phyloP scores from a whole-genome alignment of 1,140 invertebrate species.

The Drosophila mayri region DNA sequence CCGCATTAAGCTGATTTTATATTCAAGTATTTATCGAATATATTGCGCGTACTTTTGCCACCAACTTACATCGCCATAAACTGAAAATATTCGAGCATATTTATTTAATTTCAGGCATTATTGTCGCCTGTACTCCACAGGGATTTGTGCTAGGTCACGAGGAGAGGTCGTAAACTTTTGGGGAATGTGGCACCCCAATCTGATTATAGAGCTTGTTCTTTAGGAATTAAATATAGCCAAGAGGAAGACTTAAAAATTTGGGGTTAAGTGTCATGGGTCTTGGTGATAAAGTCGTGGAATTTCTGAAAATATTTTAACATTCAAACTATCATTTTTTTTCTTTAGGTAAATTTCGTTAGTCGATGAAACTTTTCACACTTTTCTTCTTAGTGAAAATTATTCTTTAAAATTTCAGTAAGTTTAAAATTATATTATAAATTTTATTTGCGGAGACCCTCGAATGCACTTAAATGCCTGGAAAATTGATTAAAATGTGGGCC shows the following conservation, averaged over 20 bases:
- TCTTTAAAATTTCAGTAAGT: neutral
- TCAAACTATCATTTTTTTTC: neutral
- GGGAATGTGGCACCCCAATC: neutral
- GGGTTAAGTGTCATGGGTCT: neutral
- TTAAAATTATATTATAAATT: no score
- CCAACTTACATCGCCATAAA: conserved; percentile 39
- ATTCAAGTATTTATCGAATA: conserved; percentile 56
- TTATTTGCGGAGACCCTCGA: conserved; percentile 10
- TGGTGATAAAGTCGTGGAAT: neutral
- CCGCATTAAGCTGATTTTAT: conserved; percentile 54
- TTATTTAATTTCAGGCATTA: conserved; percentile 51
- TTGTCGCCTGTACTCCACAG: conserved; percentile 9
- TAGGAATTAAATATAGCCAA: neutral
- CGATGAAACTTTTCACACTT: neutral
- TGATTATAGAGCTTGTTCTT: neutral
- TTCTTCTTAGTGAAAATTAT: neutral
- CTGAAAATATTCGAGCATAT: conserved; percentile 38
- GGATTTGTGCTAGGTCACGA: conserved; percentile 39
- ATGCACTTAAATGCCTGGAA: conserved; percentile 40
- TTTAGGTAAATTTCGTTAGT: neutral
- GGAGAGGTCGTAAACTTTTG: conserved; percentile 18
- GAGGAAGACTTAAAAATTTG: neutral
- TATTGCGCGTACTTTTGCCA: conserved; percentile 19
- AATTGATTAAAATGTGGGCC: conserved; percentile 61
- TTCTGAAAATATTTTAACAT: neutral